Percentiles rank a stretch among this genome's conserved stretches.
Evolutionary conservation across 2,888 invertebrate genomes (phyloP).

Genomic region (Drosophila kokeensis): DNA sequence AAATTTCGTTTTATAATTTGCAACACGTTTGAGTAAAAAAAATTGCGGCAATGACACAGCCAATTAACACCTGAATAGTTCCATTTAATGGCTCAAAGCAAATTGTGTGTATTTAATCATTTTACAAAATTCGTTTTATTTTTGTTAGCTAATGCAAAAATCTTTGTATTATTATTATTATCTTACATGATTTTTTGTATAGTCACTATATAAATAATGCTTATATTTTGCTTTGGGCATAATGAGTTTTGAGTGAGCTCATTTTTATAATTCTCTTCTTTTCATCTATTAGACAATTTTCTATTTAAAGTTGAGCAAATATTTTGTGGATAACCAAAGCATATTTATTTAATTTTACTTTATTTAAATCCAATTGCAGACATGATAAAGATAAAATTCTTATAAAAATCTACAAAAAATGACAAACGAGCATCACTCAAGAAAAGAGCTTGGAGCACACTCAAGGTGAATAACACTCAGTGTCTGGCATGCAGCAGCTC

Average conservation of each 20-base stretch:
- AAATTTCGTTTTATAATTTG: constrained; percentile 18
- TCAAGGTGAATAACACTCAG: constrained; percentile 53
- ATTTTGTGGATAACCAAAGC: not conserved
- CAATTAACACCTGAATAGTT: constrained; percentile 45
- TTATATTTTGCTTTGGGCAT: not conserved
- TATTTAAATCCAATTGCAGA: not conserved
- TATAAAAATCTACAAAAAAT: not conserved
- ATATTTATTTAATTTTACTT: not conserved
- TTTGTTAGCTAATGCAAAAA: not conserved
- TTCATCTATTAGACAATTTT: not conserved
- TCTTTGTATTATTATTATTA: not conserved
- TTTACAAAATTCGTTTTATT: constrained; percentile 21
- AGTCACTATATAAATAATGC: not conserved
- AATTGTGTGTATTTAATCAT: not conserved
- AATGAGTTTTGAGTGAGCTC: not conserved
- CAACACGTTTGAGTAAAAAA: not conserved
- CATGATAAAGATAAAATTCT: not conserved
- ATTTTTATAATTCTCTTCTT: not conserved
- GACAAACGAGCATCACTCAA: constrained; percentile 1
- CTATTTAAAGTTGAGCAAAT: not conserved
- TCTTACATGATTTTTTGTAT: not conserved
- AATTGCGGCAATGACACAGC: constrained; percentile 24
- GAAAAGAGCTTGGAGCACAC: constrained; percentile 16
- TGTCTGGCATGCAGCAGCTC: constrained; percentile 10
- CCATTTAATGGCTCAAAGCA: constrained; percentile 8